Evolutionary conservation across 30 jellyfish, hydroid and myxozoan species (phyloP).

Genomic region (Mastigias papua): DNA sequence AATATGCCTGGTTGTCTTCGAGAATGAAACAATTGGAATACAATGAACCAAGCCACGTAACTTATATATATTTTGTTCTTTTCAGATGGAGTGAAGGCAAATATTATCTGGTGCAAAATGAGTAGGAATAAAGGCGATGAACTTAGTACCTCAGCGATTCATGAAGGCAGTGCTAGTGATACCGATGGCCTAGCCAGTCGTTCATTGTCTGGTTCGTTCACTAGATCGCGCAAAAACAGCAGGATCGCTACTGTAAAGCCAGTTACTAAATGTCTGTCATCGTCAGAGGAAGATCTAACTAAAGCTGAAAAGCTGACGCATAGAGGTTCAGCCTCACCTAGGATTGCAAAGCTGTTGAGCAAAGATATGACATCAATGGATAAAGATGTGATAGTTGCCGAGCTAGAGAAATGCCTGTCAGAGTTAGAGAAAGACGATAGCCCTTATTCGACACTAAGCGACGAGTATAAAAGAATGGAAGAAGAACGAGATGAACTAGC

Average conservation of each 20-base stretch:
- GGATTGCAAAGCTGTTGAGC: conserved; percentile 67
- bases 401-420: conserved; percentile 88
- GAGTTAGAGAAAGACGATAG: conserved; percentile 84
- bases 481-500: conserved; percentile 89
- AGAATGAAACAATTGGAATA: neutral
- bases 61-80: conserved; percentile 27
- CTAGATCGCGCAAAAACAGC: conserved; percentile 69
- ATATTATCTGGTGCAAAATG: conserved; percentile 38
- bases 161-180: conserved; percentile 10
- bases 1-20: neutral
- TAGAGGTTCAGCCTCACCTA: conserved; percentile 61
- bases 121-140: conserved; percentile 43
- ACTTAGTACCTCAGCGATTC: conserved; percentile 9
- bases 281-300: conserved; percentile 83
- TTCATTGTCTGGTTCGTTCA: conserved; percentile 47
- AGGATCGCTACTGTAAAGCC: conserved; percentile 97
- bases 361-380: conserved; percentile 68
- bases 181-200: conserved; percentile 34
- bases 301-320: conserved; percentile 40
- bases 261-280: conserved; percentile 79
- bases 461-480: conserved; percentile 79
- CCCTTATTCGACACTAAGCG: conserved; percentile 68
- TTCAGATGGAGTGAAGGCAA: conserved; percentile 49
- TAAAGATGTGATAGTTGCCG: conserved; percentile 73
- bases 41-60: no score